Evolutionary conservation across 2,888 invertebrate species (phyloP).

Genomic region (Perithous albicinctus): DNA sequence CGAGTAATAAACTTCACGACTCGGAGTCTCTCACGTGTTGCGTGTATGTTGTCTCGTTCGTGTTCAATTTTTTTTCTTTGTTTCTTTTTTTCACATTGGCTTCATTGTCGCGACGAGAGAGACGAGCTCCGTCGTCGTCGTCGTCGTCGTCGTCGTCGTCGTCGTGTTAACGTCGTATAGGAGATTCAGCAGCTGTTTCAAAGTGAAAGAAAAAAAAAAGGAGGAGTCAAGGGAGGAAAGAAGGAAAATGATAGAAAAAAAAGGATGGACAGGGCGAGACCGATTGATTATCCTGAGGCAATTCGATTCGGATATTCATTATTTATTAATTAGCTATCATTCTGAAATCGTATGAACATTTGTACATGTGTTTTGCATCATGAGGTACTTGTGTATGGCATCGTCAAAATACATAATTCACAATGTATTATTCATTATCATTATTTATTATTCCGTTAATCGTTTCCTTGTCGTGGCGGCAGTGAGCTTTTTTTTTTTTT

Average conservation of each 20-base stretch:
- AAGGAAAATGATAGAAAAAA: neutral
- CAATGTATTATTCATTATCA: conserved; percentile 66
- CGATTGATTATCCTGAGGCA: conserved; percentile 51
- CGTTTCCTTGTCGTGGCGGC: conserved; percentile 67
- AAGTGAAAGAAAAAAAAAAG: conserved; percentile 37
- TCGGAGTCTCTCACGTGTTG: conserved; percentile 68
- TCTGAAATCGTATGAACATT: conserved; percentile 84
- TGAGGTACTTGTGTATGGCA: conserved; percentile 84
- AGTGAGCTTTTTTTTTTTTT: conserved; percentile 68
- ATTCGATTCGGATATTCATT: conserved; percentile 78
- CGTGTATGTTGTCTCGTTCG: conserved; percentile 64
- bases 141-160: conserved; percentile 29
- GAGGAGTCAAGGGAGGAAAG: conserved; percentile 13
- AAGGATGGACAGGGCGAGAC: conserved; percentile 36
- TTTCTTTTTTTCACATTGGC: conserved; percentile 36
- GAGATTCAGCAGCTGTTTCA: conserved; percentile 61
- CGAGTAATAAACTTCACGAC: conserved; percentile 71
- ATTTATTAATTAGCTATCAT: conserved; percentile 84
- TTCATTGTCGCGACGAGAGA: conserved; percentile 63
- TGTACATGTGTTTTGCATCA: conserved; percentile 84
- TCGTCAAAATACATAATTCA: conserved; percentile 82
- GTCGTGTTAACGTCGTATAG: conserved; percentile 14
- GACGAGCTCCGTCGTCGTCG: conserved; percentile 28
- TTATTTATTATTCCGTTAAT: conserved; percentile 62
- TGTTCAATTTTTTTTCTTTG: no score